Evolutionary conservation across 2,797 vertebrate species (phyloP).

Genomic region (Leucoraja ocellata): DNA sequence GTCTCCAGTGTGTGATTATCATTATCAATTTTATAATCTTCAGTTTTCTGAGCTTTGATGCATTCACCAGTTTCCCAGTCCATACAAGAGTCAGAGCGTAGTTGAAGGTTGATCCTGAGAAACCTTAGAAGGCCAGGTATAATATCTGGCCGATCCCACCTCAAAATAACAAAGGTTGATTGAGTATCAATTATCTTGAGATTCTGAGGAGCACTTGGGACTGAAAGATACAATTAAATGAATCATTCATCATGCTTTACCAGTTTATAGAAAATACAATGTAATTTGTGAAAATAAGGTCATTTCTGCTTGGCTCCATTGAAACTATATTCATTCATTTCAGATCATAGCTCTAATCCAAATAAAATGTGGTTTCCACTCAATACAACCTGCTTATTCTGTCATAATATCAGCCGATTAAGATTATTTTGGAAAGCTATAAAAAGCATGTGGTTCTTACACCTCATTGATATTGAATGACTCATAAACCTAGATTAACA

Average conservation of each 20-base stretch:
- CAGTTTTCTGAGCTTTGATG: constrained; percentile 58
- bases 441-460: not conserved
- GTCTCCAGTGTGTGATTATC: constrained; percentile 51
- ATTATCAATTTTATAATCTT: constrained; percentile 59
- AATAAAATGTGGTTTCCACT: not conserved
- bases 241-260: constrained; percentile 30
- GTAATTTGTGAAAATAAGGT: not conserved
- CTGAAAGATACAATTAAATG: constrained; percentile 52
- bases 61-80: constrained; percentile 60
- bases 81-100: constrained; percentile 61
- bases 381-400: not conserved
- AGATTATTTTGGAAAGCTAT: not conserved
- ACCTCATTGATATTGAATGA: not conserved
- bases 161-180: constrained; percentile 72
- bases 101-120: constrained; percentile 73
- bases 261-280: not conserved
- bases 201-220: constrained; percentile 72
- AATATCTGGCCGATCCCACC: constrained; percentile 69
- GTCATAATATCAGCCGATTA: not conserved
- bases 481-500: not conserved
- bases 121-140: constrained; percentile 75
- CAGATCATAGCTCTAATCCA: not conserved
- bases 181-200: constrained; percentile 65
- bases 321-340: not conserved
- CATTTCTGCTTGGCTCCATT: not conserved